Evolutionary conservation across 2,888 invertebrate genomes (phyloP).

Genomic region (Crepidodera aurea): DNA sequence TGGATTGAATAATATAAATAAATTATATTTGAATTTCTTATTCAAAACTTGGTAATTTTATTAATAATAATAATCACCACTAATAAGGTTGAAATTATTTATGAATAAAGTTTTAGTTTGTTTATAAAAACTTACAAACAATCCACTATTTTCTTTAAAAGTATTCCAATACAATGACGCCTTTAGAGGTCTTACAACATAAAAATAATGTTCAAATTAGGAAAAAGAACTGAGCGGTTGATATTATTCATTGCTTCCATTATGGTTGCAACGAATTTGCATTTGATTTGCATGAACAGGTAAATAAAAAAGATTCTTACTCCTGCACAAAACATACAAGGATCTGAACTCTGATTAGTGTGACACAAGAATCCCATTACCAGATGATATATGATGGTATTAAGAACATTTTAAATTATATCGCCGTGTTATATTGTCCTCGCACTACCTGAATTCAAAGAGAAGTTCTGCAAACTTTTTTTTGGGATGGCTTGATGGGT

Average conservation of each 20-base stretch:
- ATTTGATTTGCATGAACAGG: constrained; percentile 23
- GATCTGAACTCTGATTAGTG: constrained; percentile 12
- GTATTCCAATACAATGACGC: no score
- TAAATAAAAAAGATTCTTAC: constrained; percentile 15
- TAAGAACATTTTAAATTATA: constrained; percentile 12
- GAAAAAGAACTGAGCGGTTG: neutral
- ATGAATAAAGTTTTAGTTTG: no score
- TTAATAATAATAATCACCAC: no score
- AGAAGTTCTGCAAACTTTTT: neutral
- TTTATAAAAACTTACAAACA: no score
- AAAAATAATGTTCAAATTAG: neutral
- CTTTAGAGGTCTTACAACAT: no score
- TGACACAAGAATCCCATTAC: constrained; percentile 31
- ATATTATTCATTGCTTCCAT: constrained; percentile 17
- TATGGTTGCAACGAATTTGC: constrained; percentile 10
- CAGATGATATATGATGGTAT: constrained; percentile 17
- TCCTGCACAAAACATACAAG: constrained; percentile 7
- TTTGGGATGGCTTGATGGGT: no score
- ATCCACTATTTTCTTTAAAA: no score
- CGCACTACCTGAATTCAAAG: constrained; percentile 11
- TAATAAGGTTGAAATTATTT: no score
- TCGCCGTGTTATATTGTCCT: neutral
- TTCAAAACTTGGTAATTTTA: no score
- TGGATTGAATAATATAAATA: neutral
- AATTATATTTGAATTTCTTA: neutral